phyloP scores from a whole-genome alignment of 2,113 vertebrate genomes.

The Collichthys lucidus region DNA sequence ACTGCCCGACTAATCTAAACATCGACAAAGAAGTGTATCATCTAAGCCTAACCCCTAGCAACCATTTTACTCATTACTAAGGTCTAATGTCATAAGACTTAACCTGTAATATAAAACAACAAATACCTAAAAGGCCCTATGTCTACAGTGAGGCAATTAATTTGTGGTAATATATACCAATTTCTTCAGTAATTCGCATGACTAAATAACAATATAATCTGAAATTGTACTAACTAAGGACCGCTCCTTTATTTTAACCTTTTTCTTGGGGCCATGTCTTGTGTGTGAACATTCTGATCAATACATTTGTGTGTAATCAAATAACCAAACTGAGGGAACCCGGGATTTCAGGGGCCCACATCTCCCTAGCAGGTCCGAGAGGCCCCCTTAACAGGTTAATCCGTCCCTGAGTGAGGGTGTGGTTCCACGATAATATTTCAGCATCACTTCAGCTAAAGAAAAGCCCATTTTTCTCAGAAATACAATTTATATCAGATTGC shows the following conservation, averaged over 20 bases:
- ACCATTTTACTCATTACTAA: background rate
- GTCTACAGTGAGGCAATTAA: too few species aligned
- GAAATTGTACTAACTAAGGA: background rate
- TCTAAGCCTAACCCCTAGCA: too few species aligned
- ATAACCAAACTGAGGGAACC: background rate
- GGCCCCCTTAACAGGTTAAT: background rate
- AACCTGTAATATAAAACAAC: too few species aligned
- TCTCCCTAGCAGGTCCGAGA: background rate
- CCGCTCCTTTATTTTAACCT: background rate
- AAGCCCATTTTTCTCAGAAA: conserved; percentile 19
- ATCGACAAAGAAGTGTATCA: too few species aligned
- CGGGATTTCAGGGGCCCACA: background rate
- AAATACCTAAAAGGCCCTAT: too few species aligned
- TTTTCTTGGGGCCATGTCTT: background rate
- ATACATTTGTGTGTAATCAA: background rate
- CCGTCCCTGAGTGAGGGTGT: background rate
- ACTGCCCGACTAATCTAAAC: too few species aligned
- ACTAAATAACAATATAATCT: background rate
- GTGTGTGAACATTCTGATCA: background rate
- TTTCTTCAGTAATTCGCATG: background rate
- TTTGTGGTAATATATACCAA: too few species aligned
- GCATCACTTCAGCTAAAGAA: conserved; percentile 12
- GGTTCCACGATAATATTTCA: conserved; percentile 5
- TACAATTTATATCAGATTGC: conserved; percentile 20
- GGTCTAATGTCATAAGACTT: too few species aligned